Base-by-base conservation (phyloP, 2,888 invertebrate genomes). In the Mesochorus sp. region DNA sequence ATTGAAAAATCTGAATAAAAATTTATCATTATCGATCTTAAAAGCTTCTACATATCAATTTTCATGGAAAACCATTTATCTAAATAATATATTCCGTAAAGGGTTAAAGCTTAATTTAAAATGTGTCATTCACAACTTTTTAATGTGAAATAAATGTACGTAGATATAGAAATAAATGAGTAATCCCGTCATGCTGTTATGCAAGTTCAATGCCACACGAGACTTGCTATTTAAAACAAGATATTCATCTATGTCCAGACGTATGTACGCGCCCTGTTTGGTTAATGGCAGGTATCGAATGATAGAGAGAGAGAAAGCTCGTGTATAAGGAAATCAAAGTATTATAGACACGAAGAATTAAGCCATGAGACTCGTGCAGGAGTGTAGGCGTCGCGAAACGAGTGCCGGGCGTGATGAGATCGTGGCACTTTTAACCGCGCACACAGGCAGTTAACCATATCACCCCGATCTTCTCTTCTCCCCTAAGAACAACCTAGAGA, bases 371-470 rank as follows among this genome's bases (percentile, higher is more conserved):
- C 19, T 34, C 26, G 64, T 34, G 39, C 24, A 42, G 26, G 6
- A 10, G 12, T 14, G 51, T 71, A 14, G 66, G 44, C 28, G 66
- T 44, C 47, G 8, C n/a, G 24, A 49, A 59, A 59, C 37, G 49
- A 70, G 34, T 49, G 14, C 17, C 2, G 17, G 49, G 28, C n/a
- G n/a, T n/a, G n/a, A 44, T 34, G 44, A 51, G 42, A 49, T 59
- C 42, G 24, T 34, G 21, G 44, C 42, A 39, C 53, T 68, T 75
- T 68, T 42, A 67, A n/a, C n/a, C 26, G 42, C 49, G 49, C 19
- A 6, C 42, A 37, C 42, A 55, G 19, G 42, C 10, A 53, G 39
- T 61, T 61, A 66, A 76, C 44, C 64, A 51, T 59, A 26, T 34
- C 34, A 66, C 42, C 10, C 14, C 59, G n/a, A n/a, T n/a, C n/a